Base-by-base conservation (phyloP, 2,113 vertebrate genomes). In the Indicator maculatus region DNA sequence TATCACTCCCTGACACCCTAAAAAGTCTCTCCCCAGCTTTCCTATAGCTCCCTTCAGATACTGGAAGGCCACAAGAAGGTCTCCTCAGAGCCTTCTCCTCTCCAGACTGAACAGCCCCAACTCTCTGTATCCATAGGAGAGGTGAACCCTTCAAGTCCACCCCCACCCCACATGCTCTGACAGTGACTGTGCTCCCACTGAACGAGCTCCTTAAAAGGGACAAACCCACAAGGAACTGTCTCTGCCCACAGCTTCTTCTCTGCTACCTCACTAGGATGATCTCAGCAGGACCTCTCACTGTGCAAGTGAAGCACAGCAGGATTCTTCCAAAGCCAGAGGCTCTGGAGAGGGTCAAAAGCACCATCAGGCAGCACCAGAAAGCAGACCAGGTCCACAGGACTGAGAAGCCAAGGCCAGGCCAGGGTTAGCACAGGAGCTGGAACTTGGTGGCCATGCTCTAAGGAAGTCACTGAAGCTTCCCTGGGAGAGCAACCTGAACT, bases 111-210 rank as follows among this genome's bases (percentile, higher is more conserved):
- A 41, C 41, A 41, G 41, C 41, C 41, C 12, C 12, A 41, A 41
- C 41, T 41, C 12, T 41, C 41, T 41, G 41, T 41, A 12, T 14
- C 14, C 41, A 41, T 14, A 41, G 41, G 41, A 41, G 41, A 41
- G 41, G 41, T 41, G 41, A 41, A 13, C 41, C 56, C n/a, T 20
- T 38, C 19, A 1, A 9, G 44, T 4, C 17, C 1, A 0, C 5
- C 27, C 30, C 61, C 30, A 11, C 20, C 39, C 64, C 59, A 19
- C 55, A 38, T 3, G 11, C 52, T 26, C 44, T 6, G 24, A 33
- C 45, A 1, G 0, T 13, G 50, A 53, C 16, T n/a, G 30, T 44
- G 50, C 30, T 15, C 0, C 41, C 33, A 6, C 45, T 45, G 9
- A 30, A 47, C 8, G 21, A 31, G 47, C 5, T 53, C 8, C 2